Percentiles rank a stretch among this genome's conserved stretches.
Evolutionary conservation across 2,888 invertebrate genomes (phyloP).

Genomic region (Coenonympha glycerion): DNA sequence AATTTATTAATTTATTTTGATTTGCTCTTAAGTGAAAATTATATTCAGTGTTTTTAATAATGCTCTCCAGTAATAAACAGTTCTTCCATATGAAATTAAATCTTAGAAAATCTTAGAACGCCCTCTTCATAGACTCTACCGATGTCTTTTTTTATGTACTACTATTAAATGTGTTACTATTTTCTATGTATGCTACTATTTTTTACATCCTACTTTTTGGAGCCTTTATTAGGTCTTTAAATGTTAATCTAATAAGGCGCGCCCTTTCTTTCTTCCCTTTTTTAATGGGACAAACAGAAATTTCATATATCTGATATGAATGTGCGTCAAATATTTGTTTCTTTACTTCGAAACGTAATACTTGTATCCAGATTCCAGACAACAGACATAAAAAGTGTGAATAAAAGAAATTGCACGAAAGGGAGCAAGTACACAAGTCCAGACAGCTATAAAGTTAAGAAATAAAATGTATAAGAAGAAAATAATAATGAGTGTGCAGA

Average conservation of each 20-base stretch:
- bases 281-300: background rate
- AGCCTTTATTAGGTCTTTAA: no score
- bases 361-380: constrained; percentile 12
- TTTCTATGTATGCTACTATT: no score
- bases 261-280: background rate
- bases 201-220: no score
- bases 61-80: no score
- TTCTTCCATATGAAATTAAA: no score
- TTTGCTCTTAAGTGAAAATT: no score
- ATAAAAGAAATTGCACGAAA: constrained; percentile 19
- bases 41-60: no score
- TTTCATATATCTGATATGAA: background rate
- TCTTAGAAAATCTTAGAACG: no score
- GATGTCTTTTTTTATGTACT: no score
- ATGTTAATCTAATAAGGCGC: background rate
- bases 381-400: constrained; percentile 9
- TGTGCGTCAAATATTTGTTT: background rate
- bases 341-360: constrained; percentile 7
- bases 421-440: constrained; percentile 21
- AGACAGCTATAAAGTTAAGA: constrained; percentile 27
- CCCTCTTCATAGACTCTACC: no score
- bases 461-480: constrained; percentile 32
- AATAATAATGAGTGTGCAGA: constrained; percentile 36
- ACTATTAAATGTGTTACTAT: no score
- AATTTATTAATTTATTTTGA: no score